Base-by-base conservation (phyloP, 1,140 invertebrate genomes). In the Glomeris maerens region DNA sequence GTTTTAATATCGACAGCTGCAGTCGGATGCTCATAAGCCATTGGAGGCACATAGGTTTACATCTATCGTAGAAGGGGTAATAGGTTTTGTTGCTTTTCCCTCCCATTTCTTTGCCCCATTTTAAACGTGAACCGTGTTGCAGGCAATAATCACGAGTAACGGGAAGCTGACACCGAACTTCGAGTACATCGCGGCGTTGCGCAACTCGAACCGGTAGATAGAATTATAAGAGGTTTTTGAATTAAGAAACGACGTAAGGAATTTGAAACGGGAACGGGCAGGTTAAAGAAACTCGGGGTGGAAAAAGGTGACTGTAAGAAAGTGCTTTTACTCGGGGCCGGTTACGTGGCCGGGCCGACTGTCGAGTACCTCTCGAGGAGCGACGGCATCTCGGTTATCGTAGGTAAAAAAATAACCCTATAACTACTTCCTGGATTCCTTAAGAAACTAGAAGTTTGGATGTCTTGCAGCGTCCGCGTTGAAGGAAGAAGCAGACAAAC, bases 111-210 rank as follows among this genome's bases (percentile, higher is more conserved):
- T 10, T 42, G 25, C 25, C 17, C 17, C 25, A 21, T 10, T 42
- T n/a, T 4, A 5, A 42, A 17, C 17, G 4, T 7, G 25, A 48
- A 20, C 50, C 47, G 60, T 59, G 52, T 70, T 70, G 25, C 62
- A 86, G 81, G 87, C 93, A 5, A 90, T 98, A 48, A 98, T 99
- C 55, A 85, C 92, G 0, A 94, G 88, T 55, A 96, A 98, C 64
- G 93, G 93, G 42, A 71, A 76, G 59, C 66, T 99, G 51, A 97
- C 94, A 0, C 78, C 88, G 1, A 83, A 85, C 60, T 98, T 83
- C 68, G 80, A 95, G 67, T 99, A 98, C 60, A 99, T 99, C 59
- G 75, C 81, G 57, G 89, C 95, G 44, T 67, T 99, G 2, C 74
- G 94, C 54, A 73, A 68, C 48, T 60, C 70, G 63, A 65, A 17